These are phyloP conservation scores for Cirrhinus mrigala DNA, from an alignment of 2,797 vertebrate species.

Conservation along the genomic window DNA sequence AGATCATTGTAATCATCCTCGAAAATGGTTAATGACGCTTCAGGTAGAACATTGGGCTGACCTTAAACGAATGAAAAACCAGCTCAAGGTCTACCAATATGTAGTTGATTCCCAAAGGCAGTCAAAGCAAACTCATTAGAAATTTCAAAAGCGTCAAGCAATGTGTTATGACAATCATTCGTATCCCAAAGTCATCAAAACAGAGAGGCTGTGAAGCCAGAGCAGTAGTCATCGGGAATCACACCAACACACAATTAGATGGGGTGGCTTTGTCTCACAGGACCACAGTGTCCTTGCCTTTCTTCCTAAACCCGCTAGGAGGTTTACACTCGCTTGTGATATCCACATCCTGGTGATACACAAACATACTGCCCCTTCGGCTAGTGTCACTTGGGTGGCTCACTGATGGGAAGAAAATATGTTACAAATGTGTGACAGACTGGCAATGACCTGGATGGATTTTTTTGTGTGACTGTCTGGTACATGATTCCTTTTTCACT, in stretches of 20 bases:
- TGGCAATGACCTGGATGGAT: slow-evolving; percentile 25
- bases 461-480: background rate
- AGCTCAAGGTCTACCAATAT: slow-evolving; percentile 19
- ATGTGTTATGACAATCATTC: background rate
- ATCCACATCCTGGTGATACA: slow-evolving; percentile 90
- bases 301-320: slow-evolving; percentile 74
- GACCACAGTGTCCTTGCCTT: slow-evolving; percentile 79
- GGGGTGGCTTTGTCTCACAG: slow-evolving; percentile 33
- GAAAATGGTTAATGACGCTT: slow-evolving; percentile 5
- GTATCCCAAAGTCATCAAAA: slow-evolving; percentile 5
- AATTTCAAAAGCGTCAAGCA: slow-evolving; percentile 14
- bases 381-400: slow-evolving; percentile 71
- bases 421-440: slow-evolving; percentile 69
- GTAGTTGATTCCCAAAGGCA: background rate
- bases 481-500: background rate
- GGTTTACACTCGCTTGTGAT: slow-evolving; percentile 82
- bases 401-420: slow-evolving; percentile 80
- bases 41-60: background rate
- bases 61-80: background rate
- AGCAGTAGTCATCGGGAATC: slow-evolving; percentile 22
- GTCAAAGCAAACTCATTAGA: slow-evolving; percentile 19
- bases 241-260: slow-evolving; percentile 27
- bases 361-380: slow-evolving; percentile 81
- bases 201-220: slow-evolving; percentile 28
- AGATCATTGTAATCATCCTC: background rate